A percentile compares a stretch with the other conserved stretches of the same genome.
phyloP scores from a whole-genome alignment of 2,888 invertebrate genomes.

The Subacronicta megacephala region DNA sequence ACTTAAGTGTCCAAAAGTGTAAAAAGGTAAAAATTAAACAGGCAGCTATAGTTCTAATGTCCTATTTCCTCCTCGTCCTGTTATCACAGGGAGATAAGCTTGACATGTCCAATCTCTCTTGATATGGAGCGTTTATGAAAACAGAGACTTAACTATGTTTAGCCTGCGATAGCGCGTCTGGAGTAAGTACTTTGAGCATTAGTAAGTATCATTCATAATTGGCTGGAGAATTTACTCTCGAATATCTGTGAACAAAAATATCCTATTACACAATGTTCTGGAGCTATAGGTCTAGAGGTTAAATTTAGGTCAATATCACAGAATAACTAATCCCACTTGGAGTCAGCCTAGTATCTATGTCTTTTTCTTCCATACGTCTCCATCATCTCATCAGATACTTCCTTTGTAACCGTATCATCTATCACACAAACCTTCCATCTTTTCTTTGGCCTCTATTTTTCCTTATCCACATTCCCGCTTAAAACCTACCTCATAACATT shows the following conservation, averaged over 20 bases:
- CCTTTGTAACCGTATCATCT: too few species aligned
- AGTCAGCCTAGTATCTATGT: too few species aligned
- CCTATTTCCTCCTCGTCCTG: slow-evolving; percentile 25
- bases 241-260: background rate
- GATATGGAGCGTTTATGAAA: slow-evolving; percentile 35
- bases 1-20: too few species aligned
- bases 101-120: slow-evolving; percentile 46
- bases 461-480: too few species aligned
- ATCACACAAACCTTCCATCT: too few species aligned
- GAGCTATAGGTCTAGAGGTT: too few species aligned
- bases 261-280: background rate
- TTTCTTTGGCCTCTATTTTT: too few species aligned
- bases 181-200: background rate
- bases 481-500: too few species aligned
- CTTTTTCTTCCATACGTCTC: too few species aligned
- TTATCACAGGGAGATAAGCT: slow-evolving; percentile 46
- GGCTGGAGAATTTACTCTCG: background rate
- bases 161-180: slow-evolving; percentile 5
- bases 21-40: too few species aligned
- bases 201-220: slow-evolving; percentile 1
- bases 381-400: background rate
- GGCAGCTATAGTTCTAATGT: slow-evolving; percentile 20
- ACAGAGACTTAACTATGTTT: slow-evolving; percentile 20
- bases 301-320: too few species aligned
- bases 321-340: background rate